A percentile compares a stretch with the other conserved stretches of the same genome.
phyloP scores from a whole-genome alignment of 2,888 invertebrate genomes.

The Zhengitettix transpicula region DNA sequence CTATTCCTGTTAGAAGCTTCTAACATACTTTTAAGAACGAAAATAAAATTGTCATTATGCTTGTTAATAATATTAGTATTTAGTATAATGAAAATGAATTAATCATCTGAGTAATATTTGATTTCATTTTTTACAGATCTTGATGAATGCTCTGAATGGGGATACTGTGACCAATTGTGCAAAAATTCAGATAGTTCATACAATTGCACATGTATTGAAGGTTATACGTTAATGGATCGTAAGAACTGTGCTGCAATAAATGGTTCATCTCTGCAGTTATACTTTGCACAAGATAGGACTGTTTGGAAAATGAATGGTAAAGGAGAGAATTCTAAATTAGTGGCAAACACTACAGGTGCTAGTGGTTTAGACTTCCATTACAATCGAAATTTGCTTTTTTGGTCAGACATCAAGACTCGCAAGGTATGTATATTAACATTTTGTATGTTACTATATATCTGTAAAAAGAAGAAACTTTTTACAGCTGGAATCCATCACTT shows the following conservation, averaged over 20 bases:
- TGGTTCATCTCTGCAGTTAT: slow-evolving; percentile 32
- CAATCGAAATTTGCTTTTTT: slow-evolving; percentile 58
- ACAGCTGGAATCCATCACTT: neutral
- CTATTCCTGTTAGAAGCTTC: no score
- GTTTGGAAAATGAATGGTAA: slow-evolving; percentile 52
- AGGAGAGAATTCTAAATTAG: slow-evolving; percentile 35
- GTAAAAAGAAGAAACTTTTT: neutral
- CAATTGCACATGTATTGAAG: slow-evolving; percentile 65
- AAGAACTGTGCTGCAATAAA: slow-evolving; percentile 46
- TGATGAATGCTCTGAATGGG: slow-evolving; percentile 85
- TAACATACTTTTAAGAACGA: no score
- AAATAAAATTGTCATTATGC: no score
- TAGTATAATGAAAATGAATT: neutral
- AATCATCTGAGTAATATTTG: no score
- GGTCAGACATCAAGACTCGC: slow-evolving; percentile 78
- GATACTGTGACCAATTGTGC: slow-evolving; percentile 89
- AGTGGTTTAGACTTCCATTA: slow-evolving; percentile 77
- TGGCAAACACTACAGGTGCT: slow-evolving; percentile 70
- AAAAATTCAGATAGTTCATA: slow-evolving; percentile 71
- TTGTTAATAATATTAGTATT: no score
- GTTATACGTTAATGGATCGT: slow-evolving; percentile 44
- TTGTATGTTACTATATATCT: neutral
- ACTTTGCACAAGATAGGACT: slow-evolving; percentile 53
- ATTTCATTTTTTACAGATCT: slow-evolving; percentile 40
- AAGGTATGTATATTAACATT: slow-evolving; percentile 35